Base-by-base conservation (phyloP, 2,888 invertebrate genomes). In the Patella ulyssiponensis region DNA sequence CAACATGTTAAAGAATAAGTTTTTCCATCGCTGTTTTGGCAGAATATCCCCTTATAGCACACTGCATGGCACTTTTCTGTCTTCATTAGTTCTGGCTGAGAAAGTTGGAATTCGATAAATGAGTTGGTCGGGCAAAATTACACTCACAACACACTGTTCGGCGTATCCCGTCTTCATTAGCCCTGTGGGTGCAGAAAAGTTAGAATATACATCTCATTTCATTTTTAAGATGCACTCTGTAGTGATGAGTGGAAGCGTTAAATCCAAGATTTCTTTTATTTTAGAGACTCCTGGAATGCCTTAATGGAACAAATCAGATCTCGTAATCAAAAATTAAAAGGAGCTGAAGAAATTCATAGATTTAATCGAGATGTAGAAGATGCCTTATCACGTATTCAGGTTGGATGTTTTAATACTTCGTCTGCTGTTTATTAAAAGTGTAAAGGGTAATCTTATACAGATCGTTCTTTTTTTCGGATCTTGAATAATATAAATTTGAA, bases 301-400 rank as follows among this genome's bases (percentile, higher is more conserved):
- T 94, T 99, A 0, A 93, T 97, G 74, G 95, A 96, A 74, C 95
- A 96, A 89, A 95, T 98, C 79, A 95, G 96, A 85, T 95, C 96
- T 73, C 94, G 98, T 17, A 96, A 96, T 83, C 94, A 95, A 81
- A 95, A 97, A 69, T 93, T 99, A 64, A 95, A 95, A 89, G 98
- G 97, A 0, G 99, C 99, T 1, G 98, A 97, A 14, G 98, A 98
- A 93, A 97, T 99, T 84, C 99, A 99, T 92, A 94, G 98, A 77
- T 99, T 98, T 94, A 98, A 99, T 92, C 94, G 98, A 76, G 98
- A 98, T 92, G 97, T 96, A 1, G 96, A 96, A 33, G 98, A 98
- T 89, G 96, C 97, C 2, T 92, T 97, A 12, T 95, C 96, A 69
- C 94, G 98, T 44, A 97, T 97, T 69, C 96, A 96, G 84, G 89